These are phyloP conservation scores for Pilophorus perplexus DNA, from an alignment of 2,888 invertebrate species.

Conservation along the genomic window DNA sequence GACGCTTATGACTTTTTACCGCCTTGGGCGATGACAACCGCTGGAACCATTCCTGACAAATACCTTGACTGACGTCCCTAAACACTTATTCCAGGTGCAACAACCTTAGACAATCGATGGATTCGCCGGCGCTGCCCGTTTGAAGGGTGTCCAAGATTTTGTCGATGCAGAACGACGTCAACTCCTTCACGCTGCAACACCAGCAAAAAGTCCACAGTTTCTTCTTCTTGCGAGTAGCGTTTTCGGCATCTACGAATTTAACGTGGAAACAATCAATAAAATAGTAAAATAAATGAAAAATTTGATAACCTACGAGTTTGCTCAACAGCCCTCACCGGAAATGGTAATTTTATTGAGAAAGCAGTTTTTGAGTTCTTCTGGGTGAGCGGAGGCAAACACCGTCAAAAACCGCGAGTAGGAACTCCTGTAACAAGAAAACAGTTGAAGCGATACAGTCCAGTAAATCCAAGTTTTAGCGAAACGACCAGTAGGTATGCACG, in stretches of 20 bases:
- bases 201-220: constrained; percentile 33
- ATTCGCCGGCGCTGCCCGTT: background rate
- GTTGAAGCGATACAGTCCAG: too few relatives aligned
- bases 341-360: constrained; percentile 44
- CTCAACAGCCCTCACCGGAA: constrained; percentile 8
- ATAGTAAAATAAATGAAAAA: background rate
- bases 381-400: constrained; percentile 53
- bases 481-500: too few relatives aligned
- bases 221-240: constrained; percentile 4
- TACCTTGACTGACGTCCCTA: too few relatives aligned
- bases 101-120: background rate
- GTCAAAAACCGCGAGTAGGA: constrained; percentile 14
- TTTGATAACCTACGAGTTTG: background rate
- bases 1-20: too few relatives aligned
- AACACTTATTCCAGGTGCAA: background rate
- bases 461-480: too few relatives aligned
- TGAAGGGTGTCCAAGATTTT: constrained; percentile 20
- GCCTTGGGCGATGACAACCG: too few relatives aligned
- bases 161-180: constrained; percentile 25
- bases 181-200: constrained; percentile 21
- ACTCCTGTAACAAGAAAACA: constrained; percentile 2
- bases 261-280: too few relatives aligned
- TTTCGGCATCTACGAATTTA: constrained; percentile 15
- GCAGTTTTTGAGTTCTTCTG: constrained; percentile 57
- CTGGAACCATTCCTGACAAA: too few relatives aligned